These are phyloP conservation scores for Platichthys stellatus DNA, from an alignment of 2,113 vertebrate genomes.

Conservation along the genomic window DNA sequence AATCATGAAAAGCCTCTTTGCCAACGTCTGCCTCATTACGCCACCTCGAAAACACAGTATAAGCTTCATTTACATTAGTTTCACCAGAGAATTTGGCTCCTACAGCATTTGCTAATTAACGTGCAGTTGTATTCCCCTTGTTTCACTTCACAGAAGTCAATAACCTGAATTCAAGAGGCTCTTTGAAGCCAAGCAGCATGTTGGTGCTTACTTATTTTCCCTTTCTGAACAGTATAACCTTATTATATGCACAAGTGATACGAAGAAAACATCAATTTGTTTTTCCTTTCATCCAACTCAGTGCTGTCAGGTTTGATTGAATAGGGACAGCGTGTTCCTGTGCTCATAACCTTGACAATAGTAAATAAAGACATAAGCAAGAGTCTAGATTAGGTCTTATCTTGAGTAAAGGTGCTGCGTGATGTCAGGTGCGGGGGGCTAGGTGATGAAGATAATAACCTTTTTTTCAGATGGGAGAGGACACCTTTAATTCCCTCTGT, in stretches of 20 bases:
- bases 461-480: slow-evolving; percentile 67
- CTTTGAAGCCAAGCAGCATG: slow-evolving; percentile 29
- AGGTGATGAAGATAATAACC: slow-evolving; percentile 79
- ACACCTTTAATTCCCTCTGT: slow-evolving; percentile 77
- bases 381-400: slow-evolving; percentile 82
- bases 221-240: slow-evolving; percentile 15
- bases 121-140: slow-evolving; percentile 34
- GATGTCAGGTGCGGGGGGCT: slow-evolving; percentile 67
- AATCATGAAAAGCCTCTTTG: slow-evolving; percentile 50
- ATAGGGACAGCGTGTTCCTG: slow-evolving; percentile 39
- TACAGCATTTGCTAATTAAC: slow-evolving; percentile 39
- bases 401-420: slow-evolving; percentile 77
- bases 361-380: slow-evolving; percentile 79
- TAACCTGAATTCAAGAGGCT: slow-evolving; percentile 45
- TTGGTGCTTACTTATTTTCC: slow-evolving; percentile 15
- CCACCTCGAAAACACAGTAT: slow-evolving; percentile 36
- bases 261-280: slow-evolving; percentile 26
- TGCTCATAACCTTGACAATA: slow-evolving; percentile 77
- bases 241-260: slow-evolving; percentile 20
- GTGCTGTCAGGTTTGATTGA: slow-evolving; percentile 51
- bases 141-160: slow-evolving; percentile 46
- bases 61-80: slow-evolving; percentile 54
- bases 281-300: slow-evolving; percentile 24
- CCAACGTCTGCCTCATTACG: slow-evolving; percentile 37
- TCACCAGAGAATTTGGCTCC: slow-evolving; percentile 39